Conservation (phyloP, 2,113 vertebrate species). For the Platycercus adscitus region DNA sequence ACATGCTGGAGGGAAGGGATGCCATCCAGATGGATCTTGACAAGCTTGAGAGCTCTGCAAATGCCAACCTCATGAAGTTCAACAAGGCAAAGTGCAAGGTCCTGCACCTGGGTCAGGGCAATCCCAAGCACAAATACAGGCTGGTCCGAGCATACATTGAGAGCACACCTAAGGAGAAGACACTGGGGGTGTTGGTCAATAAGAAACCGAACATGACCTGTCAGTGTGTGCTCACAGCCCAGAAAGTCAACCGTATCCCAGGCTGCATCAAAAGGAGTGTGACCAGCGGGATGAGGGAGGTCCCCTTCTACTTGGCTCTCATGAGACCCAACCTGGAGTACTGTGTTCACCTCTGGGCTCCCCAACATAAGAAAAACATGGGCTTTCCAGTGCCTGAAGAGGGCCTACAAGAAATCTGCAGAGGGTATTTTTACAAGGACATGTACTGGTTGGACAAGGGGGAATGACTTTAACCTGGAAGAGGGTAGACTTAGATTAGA, state of each 20-base stretch:
- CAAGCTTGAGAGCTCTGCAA: neutral
- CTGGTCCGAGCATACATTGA: neutral
- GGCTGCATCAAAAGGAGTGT: neutral
- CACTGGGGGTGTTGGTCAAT: neutral
- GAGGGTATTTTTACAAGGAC: neutral
- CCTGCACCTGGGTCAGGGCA: neutral
- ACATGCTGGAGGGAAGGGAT: neutral
- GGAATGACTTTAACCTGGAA: neutral
- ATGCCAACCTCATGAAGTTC: neutral
- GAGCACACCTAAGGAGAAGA: neutral
- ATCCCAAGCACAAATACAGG: neutral
- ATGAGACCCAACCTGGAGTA: neutral
- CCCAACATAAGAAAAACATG: neutral
- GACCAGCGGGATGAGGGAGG: neutral
- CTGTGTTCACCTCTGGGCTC: neutral
- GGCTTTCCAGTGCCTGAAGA: neutral
- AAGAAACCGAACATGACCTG: neutral
- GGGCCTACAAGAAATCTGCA: neutral
- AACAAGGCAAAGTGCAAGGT: neutral
- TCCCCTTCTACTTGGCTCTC: neutral
- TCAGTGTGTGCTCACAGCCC: neutral
- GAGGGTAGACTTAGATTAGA: fast-evolving
- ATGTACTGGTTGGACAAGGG: neutral
- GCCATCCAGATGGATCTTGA: neutral
- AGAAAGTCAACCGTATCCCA: neutral